Conservation (phyloP, 2,888 invertebrate genomes). For the Synergus umbraculus region DNA sequence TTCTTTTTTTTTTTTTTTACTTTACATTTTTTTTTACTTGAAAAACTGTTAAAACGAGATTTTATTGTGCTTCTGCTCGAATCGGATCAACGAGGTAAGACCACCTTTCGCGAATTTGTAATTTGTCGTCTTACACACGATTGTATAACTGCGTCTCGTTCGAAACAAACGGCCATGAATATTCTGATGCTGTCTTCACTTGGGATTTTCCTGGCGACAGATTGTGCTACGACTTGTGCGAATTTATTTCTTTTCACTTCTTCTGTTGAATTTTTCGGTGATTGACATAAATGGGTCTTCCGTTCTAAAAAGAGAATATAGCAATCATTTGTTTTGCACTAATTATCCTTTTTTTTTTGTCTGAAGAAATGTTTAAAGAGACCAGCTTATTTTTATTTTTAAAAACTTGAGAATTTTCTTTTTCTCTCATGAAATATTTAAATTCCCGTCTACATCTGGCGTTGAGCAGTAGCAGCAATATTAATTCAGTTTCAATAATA, state of each 20-base stretch:
- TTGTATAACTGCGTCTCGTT: not conserved
- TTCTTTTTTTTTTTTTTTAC: not conserved
- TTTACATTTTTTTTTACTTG: not conserved
- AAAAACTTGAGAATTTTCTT: not conserved
- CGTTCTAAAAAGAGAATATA: not conserved
- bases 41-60: not conserved
- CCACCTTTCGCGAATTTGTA: not conserved
- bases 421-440: not conserved
- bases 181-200: slow-evolving; percentile 3
- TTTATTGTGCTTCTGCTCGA: not conserved
- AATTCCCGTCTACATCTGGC: not conserved
- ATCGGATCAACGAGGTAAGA: not conserved
- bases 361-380: not conserved
- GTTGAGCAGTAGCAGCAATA: slow-evolving; percentile 7
- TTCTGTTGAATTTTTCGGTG: not conserved
- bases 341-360: not conserved
- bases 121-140: not conserved
- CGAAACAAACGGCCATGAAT: not conserved
- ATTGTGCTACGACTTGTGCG: not conserved
- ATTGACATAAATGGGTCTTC: too few relatives aligned
- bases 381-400: not conserved
- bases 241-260: not conserved
- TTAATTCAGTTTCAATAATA: slow-evolving; percentile 11
- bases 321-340: not conserved
- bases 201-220: not conserved